Base-by-base conservation (phyloP, 2,113 vertebrate genomes). In the Toxotes jaculatrix region DNA sequence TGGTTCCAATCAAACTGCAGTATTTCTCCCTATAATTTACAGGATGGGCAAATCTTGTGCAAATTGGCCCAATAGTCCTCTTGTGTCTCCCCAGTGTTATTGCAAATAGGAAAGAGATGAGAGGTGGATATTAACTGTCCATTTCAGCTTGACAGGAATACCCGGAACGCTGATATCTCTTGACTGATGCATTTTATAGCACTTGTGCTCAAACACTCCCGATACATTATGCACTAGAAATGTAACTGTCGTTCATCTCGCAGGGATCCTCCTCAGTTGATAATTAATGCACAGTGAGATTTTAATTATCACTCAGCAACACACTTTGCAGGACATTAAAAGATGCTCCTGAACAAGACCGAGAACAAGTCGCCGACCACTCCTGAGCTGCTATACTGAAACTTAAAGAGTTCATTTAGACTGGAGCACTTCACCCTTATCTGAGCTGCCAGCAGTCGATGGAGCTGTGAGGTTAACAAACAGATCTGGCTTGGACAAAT, bases 261-360 rank as follows among this genome's bases (percentile, higher is more conserved):
- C 1, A 1, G 60, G 34, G 9, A 53, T 77, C 49, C 49, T 77
- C 43, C 68, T 87, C 63, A 80, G 77, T 78, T 27, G 23, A 71
- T 88, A 82, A 89, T 89, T 87, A 90, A 92, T 74, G 72, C 80
- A 87, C 80, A 62, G 72, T 56, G 85, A 85, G 90, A 82, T 90
- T 84, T 87, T 63, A 86, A 80, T 62, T 90, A 88, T 83, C 62
- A 83, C 68, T 71, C 77, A 53, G 74, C 43, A 42, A 63, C 70
- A 82, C 79, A 79, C 70, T n/a, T 34, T 57, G 77, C 82, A 72
- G 75, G 68, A 84, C 87, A 88, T 65, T 40, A 87, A 79, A n/a
- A 64, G 31, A 91, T 34, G 66, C 45, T 74, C 63, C 27, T 66
- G 38, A 80, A 79, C 32, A 67, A 65, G 38, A 31, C 7, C 19